These are phyloP conservation scores for Automeris io DNA, from an alignment of 2,888 invertebrate species.

Conservation along the genomic window DNA sequence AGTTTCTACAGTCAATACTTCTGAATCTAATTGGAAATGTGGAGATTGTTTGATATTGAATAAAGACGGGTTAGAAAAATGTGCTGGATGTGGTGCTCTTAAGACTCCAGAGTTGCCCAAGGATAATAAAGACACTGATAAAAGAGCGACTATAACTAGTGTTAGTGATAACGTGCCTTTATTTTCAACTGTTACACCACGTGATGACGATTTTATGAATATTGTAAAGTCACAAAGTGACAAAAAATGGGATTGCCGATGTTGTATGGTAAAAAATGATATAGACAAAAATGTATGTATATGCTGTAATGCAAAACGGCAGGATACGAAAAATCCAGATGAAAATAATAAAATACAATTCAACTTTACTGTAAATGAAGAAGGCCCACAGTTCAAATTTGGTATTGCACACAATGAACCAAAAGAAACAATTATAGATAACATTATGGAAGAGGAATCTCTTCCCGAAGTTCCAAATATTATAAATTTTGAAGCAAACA, in stretches of 20 bases:
- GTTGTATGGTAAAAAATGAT: slow-evolving; percentile 51
- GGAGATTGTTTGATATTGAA: slow-evolving; percentile 46
- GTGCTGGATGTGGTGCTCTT: slow-evolving; percentile 39
- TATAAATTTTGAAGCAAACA: slow-evolving; percentile 49
- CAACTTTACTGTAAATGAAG: slow-evolving; percentile 38
- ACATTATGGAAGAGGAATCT: slow-evolving; percentile 8
- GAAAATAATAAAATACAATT: slow-evolving; percentile 26
- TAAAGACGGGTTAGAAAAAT: slow-evolving; percentile 33
- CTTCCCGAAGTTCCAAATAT: slow-evolving; percentile 14
- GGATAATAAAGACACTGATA: background rate
- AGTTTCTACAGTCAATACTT: background rate
- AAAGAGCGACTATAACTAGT: background rate
- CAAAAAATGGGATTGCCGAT: slow-evolving; percentile 51
- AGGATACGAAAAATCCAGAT: slow-evolving; percentile 7
- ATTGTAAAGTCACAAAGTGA: slow-evolving; percentile 33
- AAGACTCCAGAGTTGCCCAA: slow-evolving; percentile 28
- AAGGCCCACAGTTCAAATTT: slow-evolving; percentile 47
- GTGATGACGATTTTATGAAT: slow-evolving; percentile 27
- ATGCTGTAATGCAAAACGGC: slow-evolving; percentile 45
- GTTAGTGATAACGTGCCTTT: background rate
- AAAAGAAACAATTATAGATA: slow-evolving; percentile 19
- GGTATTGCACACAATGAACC: slow-evolving; percentile 43
- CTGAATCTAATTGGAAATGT: slow-evolving; percentile 34
- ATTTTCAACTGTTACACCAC: slow-evolving; percentile 6
- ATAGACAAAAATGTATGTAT: slow-evolving; percentile 36